A percentile compares a stretch with the other conserved stretches of the same genome.
phyloP scores from a whole-genome alignment of 2,888 invertebrate species.

The Drosophila rellima region DNA sequence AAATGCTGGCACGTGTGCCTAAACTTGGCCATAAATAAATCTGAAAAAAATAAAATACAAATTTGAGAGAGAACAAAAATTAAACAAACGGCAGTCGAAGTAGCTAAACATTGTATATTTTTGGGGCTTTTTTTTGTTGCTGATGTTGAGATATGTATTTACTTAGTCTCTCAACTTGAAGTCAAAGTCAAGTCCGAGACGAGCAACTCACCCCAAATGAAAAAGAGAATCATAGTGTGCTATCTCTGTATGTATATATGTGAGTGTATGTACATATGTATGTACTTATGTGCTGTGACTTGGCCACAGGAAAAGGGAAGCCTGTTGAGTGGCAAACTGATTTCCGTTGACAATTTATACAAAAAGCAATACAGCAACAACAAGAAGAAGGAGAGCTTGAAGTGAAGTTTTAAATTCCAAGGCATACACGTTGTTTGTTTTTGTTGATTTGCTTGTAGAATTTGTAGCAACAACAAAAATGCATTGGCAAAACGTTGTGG shows the following conservation, averaged over 20 bases:
- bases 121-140: slow-evolving; percentile 1
- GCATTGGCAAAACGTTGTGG: slow-evolving; percentile 65
- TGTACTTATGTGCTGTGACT: slow-evolving; percentile 1
- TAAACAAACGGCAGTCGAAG: slow-evolving; percentile 42
- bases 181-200: slow-evolving; percentile 31
- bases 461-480: slow-evolving; percentile 80
- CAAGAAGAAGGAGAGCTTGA: slow-evolving; percentile 32
- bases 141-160: slow-evolving; percentile 36
- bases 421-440: slow-evolving; percentile 76
- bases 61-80: slow-evolving; percentile 9
- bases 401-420: slow-evolving; percentile 77
- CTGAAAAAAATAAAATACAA: slow-evolving; percentile 27
- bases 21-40: slow-evolving; percentile 62
- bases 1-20: slow-evolving; percentile 73
- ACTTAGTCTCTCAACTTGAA: slow-evolving; percentile 41
- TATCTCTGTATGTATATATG: slow-evolving; percentile 3
- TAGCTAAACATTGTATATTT: slow-evolving; percentile 31
- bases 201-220: slow-evolving; percentile 46
- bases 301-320: slow-evolving; percentile 83
- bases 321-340: slow-evolving; percentile 83
- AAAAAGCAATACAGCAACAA: slow-evolving; percentile 47
- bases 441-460: slow-evolving; percentile 75
- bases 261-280: not conserved
- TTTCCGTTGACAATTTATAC: slow-evolving; percentile 83
- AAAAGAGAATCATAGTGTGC: slow-evolving; percentile 23